Evolutionary conservation across 1,140 invertebrate species (phyloP), one percentile per base, ranked within the genome.

Genomic region (Drosophila hydei): DNA sequence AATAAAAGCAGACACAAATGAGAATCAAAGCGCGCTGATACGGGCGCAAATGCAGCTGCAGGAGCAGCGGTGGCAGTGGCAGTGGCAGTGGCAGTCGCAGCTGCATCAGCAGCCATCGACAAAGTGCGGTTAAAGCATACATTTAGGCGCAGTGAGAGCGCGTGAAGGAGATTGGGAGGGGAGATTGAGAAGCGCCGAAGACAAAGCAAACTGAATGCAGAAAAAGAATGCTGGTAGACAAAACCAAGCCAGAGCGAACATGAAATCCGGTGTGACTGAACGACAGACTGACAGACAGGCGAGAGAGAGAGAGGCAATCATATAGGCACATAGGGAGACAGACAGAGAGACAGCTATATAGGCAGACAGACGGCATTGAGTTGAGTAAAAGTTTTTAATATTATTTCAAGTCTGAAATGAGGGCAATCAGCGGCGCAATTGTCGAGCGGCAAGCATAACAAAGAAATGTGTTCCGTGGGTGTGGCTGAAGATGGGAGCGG

Each of bases 401-500:
- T 88, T 88, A 88, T 88, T 88, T 88, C 83, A 89, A 83, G 83
- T 79, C 75, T 88, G 83, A 83, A 88, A 88, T 88, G 83, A 88
- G 83, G 83, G 83, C 83, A 88, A 88, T 88, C 83, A 88, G 78
- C 78, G 77, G 83, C 67, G 72, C 83, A 88, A 88, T 88, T 88
- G 83, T 88, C 84, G 75, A 88, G 72, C 79, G 75, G 84, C 83
- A 83, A 87, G 78, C 79, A 89, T 79, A 88, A 88, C 84, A 88
- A 88, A 89, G 73, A 65, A 56, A 62, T 50, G 47, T 50, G 23
- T 3, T 19, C 18, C 11, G 11, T 11, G 11, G 43, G 43, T 19
- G 43, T 12, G 1, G 11, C 2, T 5, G 43, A 18, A 18, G 18
- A 4, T 0, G 6, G 18, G 11, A 12, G 18, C 3, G 9, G 14